These are phyloP conservation scores for Orchestia grillus DNA, from an alignment of 1,140 invertebrate genomes.

Conservation along the genomic window DNA sequence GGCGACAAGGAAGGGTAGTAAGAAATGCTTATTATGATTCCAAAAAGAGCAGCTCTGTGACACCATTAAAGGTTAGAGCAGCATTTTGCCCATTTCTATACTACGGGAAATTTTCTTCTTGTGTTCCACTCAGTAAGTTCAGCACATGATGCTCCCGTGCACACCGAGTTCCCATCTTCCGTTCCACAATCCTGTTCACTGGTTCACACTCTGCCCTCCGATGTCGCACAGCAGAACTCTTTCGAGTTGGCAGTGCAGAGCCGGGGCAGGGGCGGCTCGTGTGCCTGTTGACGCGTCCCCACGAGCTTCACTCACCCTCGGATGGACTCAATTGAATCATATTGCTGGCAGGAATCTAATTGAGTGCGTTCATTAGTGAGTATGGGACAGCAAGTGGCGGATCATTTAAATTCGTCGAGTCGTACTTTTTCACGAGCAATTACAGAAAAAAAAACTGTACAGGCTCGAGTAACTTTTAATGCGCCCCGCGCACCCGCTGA, in stretches of 20 bases:
- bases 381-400: too few relatives aligned
- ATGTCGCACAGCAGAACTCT: neutral
- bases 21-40: too few relatives aligned
- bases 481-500: too few relatives aligned
- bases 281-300: neutral
- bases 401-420: too few relatives aligned
- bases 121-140: neutral
- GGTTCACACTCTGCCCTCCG: too few relatives aligned
- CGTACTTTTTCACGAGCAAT: too few relatives aligned
- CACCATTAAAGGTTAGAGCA: neutral
- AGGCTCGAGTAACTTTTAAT: too few relatives aligned
- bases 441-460: too few relatives aligned
- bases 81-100: neutral
- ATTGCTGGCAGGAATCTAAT: too few relatives aligned
- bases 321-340: too few relatives aligned
- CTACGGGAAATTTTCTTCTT: neutral
- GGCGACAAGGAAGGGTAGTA: too few relatives aligned
- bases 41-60: neutral
- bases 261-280: neutral
- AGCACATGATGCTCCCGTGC: neutral
- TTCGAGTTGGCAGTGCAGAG: neutral
- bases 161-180: neutral
- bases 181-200: neutral
- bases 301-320: neutral
- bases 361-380: too few relatives aligned